Conservation (phyloP, 2,113 vertebrate genomes). For the Strix aluco region DNA sequence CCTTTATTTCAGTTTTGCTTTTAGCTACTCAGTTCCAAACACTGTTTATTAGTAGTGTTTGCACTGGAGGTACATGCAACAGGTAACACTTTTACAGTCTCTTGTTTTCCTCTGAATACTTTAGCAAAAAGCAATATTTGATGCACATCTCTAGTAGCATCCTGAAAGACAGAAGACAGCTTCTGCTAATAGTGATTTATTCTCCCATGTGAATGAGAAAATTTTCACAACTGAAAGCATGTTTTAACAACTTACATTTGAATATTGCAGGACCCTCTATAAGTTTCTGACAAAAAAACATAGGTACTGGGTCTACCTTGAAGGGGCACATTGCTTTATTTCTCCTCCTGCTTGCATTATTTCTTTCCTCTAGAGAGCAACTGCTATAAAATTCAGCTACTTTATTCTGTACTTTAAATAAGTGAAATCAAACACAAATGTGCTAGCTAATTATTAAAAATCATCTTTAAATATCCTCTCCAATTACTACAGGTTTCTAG, state of each 20-base stretch:
- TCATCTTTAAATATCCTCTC: background rate
- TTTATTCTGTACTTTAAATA: background rate
- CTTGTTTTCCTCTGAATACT: background rate
- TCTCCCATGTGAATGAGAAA: background rate
- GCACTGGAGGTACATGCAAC: background rate
- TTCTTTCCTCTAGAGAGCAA: background rate
- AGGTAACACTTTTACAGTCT: too few species aligned
- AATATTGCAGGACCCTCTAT: background rate
- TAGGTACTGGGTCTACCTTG: background rate
- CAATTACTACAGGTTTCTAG: background rate
- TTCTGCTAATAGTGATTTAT: background rate
- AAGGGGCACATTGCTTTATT: background rate
- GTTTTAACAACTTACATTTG: background rate
- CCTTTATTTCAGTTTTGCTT: background rate
- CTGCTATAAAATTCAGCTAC: background rate
- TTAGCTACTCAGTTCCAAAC: background rate
- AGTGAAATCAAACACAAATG: background rate
- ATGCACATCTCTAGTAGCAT: background rate
- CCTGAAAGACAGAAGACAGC: background rate
- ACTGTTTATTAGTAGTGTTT: background rate
- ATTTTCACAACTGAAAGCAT: background rate
- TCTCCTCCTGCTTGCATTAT: background rate
- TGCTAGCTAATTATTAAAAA: background rate
- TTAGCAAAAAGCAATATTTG: background rate
- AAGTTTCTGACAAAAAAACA: background rate